phyloP scores from a whole-genome alignment of 2,888 invertebrate species.

The Tenthredo distinguenda region DNA sequence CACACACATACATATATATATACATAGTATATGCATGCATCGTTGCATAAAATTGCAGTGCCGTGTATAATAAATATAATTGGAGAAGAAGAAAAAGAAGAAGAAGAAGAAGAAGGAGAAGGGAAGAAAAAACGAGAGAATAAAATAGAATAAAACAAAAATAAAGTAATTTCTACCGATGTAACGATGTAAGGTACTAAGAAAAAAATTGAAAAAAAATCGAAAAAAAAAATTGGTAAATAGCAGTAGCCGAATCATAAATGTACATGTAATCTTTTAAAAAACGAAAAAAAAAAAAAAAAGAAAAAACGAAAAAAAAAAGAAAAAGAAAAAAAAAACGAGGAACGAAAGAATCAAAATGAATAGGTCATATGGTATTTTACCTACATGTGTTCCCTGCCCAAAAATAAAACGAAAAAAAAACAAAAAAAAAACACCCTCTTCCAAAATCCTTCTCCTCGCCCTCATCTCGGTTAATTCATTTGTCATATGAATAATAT shows the following conservation, averaged over 20 bases:
- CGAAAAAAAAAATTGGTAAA: constrained; percentile 44
- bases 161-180: constrained; percentile 53
- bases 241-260: constrained; percentile 39
- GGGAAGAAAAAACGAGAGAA: not conserved
- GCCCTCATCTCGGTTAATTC: not conserved
- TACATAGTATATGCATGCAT: no score
- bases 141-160: not conserved
- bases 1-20: not conserved
- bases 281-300: constrained; percentile 60
- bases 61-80: constrained; percentile 27
- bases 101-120: constrained; percentile 38
- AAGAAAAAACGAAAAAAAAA: constrained; percentile 53
- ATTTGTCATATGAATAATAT: constrained; percentile 5
- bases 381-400: constrained; percentile 35
- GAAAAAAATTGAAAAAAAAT: constrained; percentile 42
- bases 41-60: not conserved
- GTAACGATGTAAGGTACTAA: constrained; percentile 54
- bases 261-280: constrained; percentile 60
- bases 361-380: constrained; percentile 41
- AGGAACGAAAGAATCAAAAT: constrained; percentile 48
- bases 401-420: not conserved
- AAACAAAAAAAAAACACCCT: not conserved
- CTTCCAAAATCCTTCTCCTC: constrained; percentile 9
- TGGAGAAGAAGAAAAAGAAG: constrained; percentile 59
- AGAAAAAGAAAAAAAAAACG: constrained; percentile 53